Base-by-base conservation (phyloP, 2,888 invertebrate genomes). In the Amphipyra tragopoginis region DNA sequence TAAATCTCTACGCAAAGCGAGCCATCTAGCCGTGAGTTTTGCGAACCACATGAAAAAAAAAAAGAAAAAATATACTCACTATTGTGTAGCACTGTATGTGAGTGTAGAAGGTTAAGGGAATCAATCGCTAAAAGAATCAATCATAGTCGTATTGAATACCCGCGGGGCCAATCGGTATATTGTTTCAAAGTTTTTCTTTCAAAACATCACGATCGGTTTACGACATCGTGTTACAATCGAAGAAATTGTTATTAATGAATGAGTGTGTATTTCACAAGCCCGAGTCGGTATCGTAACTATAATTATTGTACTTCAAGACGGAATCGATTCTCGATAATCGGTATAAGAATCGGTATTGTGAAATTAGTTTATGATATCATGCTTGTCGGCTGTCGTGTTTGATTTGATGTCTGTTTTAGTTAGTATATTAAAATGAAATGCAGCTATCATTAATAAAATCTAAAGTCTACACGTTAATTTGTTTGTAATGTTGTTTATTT, bases 191-290 rank as follows among this genome's bases (percentile, higher is more conserved):
- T 71, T 72, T 71, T 75, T 66, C 60, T 66, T 74, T 39, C 72
- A 72, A 74, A 76, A 72, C 66, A 40, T 26, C 44, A 48, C 51
- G 58, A 52, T 15, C 38, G 5, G 45, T 43, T 65, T 65, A 54
- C 65, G 8, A 65, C 54, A 71, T 55, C 33, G 33, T 8, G 49
- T 4, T 8, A 72, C 65, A 75, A 72, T 58, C 2, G 60, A 58
- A 75, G 72, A 65, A 60, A 70, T 75, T 49, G 55, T 56, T 75
- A 72, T 72, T 72, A 72, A 72, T 72, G 72, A 75, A 72, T 71
- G 61, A 75, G 26, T 50, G 47, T 44, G 13, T 50, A 71, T 72
- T 72, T 55, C 65, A 50, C 45, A 72, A 72, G 34, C 5, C 2
- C 0, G 14, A n/a, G n/a, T 39, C 15, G 44, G 10, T 51, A 55